phyloP scores from a whole-genome alignment of 2,888 invertebrate genomes.

The Calephelis perditalis region DNA sequence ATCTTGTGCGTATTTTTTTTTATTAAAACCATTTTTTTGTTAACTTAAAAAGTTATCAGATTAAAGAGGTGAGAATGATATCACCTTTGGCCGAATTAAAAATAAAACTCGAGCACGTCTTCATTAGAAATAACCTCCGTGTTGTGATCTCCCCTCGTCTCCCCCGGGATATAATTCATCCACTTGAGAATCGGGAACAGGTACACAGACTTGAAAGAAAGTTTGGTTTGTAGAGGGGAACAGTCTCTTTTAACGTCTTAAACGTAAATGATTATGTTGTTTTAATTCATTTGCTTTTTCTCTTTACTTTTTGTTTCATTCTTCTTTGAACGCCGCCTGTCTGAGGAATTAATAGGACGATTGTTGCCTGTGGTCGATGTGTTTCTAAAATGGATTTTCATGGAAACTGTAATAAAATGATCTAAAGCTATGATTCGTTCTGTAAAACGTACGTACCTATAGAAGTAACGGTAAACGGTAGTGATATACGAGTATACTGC shows the following conservation, averaged over 20 bases:
- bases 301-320: slow-evolving; percentile 60
- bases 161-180: slow-evolving; percentile 74
- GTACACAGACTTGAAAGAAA: slow-evolving; percentile 74
- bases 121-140: slow-evolving; percentile 65
- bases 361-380: slow-evolving; percentile 36
- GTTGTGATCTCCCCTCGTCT: slow-evolving; percentile 56
- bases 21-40: background rate
- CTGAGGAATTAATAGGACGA: slow-evolving; percentile 59
- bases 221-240: slow-evolving; percentile 70
- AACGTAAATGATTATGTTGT: slow-evolving; percentile 76
- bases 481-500: slow-evolving; percentile 30
- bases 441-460: slow-evolving; percentile 26
- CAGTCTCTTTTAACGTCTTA: slow-evolving; percentile 61
- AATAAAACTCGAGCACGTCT: slow-evolving; percentile 65
- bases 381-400: background rate
- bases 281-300: slow-evolving; percentile 75
- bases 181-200: slow-evolving; percentile 73
- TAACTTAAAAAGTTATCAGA: slow-evolving; percentile 16
- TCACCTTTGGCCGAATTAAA: slow-evolving; percentile 56
- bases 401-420: background rate
- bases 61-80: slow-evolving; percentile 56
- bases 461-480: slow-evolving; percentile 9
- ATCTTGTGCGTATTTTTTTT: background rate
- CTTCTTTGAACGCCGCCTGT: slow-evolving; percentile 70
- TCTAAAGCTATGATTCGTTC: background rate